Evolutionary conservation across 1,140 invertebrate species (phyloP).

Genomic region (Fopius arisanus): DNA sequence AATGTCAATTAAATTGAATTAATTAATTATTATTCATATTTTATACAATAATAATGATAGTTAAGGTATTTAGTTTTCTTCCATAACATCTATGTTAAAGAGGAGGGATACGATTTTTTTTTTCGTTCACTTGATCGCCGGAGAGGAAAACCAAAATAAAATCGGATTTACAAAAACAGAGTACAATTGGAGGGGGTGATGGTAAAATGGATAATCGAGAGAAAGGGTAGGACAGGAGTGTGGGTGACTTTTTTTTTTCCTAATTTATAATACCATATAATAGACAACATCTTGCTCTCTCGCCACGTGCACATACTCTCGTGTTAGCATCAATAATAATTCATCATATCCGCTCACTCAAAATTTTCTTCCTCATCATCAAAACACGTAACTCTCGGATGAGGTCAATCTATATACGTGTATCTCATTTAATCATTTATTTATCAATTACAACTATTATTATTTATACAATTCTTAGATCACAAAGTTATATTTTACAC

Average conservation of each 20-base stretch:
- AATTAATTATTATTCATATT: slow-evolving; percentile 64
- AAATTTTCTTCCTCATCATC: slow-evolving; percentile 35
- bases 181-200: neutral
- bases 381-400: slow-evolving; percentile 34
- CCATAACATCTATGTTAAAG: slow-evolving; percentile 55
- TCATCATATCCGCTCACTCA: neutral
- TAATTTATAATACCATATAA: slow-evolving; percentile 36
- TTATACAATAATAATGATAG: slow-evolving; percentile 64
- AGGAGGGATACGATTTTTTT: slow-evolving; percentile 2
- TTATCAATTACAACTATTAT: slow-evolving; percentile 11
- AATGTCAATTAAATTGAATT: slow-evolving; percentile 56
- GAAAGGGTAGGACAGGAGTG: slow-evolving; percentile 27
- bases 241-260: slow-evolving; percentile 15
- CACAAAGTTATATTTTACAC: slow-evolving; percentile 48
- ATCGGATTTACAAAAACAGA: neutral
- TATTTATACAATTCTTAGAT: slow-evolving; percentile 58
- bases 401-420: neutral
- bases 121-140: neutral
- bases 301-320: slow-evolving; percentile 5
- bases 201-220: slow-evolving; percentile 19
- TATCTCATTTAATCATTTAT: slow-evolving; percentile 27
- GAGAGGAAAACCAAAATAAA: neutral
- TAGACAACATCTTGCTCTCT: slow-evolving; percentile 33
- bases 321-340: neutral
- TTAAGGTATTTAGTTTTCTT: slow-evolving; percentile 61